Conservation (phyloP, 1,140 invertebrate genomes). For the Drosophila tropicalis region DNA sequence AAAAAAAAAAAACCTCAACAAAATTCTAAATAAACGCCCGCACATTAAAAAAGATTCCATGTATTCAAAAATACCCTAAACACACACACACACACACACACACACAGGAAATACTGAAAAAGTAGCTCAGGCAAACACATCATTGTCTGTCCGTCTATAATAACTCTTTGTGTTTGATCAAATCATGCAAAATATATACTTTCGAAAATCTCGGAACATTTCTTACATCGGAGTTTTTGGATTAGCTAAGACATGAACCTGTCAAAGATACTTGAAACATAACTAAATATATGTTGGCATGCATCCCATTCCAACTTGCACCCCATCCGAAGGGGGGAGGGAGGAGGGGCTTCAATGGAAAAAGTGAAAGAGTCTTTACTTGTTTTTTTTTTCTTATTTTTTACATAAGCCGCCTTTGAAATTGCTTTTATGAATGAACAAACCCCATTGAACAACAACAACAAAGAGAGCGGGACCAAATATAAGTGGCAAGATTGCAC, state of each 20-base stretch:
- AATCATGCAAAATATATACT: too few species aligned
- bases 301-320: background rate
- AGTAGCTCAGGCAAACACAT: too few species aligned
- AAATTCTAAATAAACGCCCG: conserved; percentile 73
- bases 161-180: too few species aligned
- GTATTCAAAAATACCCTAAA: background rate
- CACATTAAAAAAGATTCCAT: conserved; percentile 46
- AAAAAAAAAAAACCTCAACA: conserved; percentile 37
- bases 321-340: conserved; percentile 3
- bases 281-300: conserved; percentile 3
- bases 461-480: conserved; percentile 28
- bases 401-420: conserved; percentile 50
- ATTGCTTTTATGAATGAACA: conserved; percentile 65
- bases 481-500: conserved; percentile 52
- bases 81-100: conserved; percentile 30
- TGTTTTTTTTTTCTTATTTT: conserved; percentile 45
- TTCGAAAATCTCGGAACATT: too few species aligned
- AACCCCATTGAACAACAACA: conserved; percentile 48
- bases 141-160: too few species aligned
- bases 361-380: conserved; percentile 59
- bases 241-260: conserved; percentile 18
- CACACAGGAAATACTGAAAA: conserved; percentile 18
- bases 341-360: conserved; percentile 9
- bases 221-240: background rate
- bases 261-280: conserved; percentile 23